phyloP scores from a whole-genome alignment of 2,113 vertebrate species.

The Coptodon bakossiorum region DNA sequence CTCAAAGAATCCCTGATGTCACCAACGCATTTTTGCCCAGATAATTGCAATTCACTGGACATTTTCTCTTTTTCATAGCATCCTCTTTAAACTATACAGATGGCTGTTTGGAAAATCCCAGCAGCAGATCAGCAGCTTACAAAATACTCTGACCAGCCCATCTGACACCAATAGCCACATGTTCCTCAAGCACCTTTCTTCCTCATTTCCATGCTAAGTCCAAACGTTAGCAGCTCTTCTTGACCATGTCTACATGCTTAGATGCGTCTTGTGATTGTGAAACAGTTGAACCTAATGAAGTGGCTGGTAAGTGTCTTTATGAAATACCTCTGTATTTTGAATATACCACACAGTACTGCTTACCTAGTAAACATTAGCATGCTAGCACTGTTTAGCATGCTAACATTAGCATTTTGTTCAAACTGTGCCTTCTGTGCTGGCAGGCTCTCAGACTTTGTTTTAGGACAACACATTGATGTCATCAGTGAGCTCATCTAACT shows the following conservation, averaged over 20 bases:
- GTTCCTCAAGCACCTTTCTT: background rate
- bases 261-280: background rate
- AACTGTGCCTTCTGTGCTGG: background rate
- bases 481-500: background rate
- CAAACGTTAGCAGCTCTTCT: background rate
- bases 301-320: background rate
- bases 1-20: background rate
- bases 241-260: background rate
- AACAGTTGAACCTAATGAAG: background rate
- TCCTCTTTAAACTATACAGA: background rate
- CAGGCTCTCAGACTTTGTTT: background rate
- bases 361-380: background rate
- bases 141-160: background rate
- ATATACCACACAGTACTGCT: background rate
- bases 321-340: background rate
- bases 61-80: background rate
- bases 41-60: background rate
- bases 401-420: background rate
- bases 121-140: background rate
- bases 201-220: background rate
- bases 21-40: background rate
- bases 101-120: background rate
- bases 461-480: background rate
- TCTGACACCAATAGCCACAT: background rate
- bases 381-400: background rate